A percentile compares a stretch with the other conserved stretches of the same genome.
phyloP scores from a whole-genome alignment of 2,797 vertebrate genomes.

The Acridotheres tristis region DNA sequence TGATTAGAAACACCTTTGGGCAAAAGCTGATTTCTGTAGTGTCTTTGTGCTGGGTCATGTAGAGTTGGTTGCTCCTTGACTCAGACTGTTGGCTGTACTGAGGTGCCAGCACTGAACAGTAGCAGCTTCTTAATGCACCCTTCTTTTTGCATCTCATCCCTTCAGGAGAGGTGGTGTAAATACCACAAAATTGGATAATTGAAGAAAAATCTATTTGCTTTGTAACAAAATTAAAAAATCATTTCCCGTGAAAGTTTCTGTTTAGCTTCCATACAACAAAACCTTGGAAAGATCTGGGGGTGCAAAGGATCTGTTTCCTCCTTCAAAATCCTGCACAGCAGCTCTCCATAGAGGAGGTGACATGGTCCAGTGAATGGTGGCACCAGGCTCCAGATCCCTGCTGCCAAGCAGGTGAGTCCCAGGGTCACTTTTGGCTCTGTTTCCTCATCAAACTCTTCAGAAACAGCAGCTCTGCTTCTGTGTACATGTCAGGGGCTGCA shows the following conservation, averaged over 20 bases:
- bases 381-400: neutral
- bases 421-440: neutral
- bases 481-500: neutral
- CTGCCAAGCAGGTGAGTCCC: neutral
- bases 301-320: neutral
- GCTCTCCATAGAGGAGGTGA: neutral
- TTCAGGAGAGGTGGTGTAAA: neutral
- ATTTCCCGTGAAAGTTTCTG: neutral
- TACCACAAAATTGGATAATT: neutral
- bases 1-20: neutral
- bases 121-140: neutral
- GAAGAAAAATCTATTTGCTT: neutral
- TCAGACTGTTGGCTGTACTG: neutral
- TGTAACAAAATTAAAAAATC: neutral
- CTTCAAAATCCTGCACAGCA: neutral
- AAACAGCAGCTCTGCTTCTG: neutral
- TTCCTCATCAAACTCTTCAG: neutral
- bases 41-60: neutral
- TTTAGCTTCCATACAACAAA: neutral
- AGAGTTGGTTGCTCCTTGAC: neutral
- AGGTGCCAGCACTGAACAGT: neutral
- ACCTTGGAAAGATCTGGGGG: neutral
- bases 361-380: neutral
- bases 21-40: neutral
- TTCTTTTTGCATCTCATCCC: neutral